Evolutionary conservation across 2,113 vertebrate species (phyloP), one percentile per base, ranked within the genome.

Genomic region (Dipodomys spectabilis): DNA sequence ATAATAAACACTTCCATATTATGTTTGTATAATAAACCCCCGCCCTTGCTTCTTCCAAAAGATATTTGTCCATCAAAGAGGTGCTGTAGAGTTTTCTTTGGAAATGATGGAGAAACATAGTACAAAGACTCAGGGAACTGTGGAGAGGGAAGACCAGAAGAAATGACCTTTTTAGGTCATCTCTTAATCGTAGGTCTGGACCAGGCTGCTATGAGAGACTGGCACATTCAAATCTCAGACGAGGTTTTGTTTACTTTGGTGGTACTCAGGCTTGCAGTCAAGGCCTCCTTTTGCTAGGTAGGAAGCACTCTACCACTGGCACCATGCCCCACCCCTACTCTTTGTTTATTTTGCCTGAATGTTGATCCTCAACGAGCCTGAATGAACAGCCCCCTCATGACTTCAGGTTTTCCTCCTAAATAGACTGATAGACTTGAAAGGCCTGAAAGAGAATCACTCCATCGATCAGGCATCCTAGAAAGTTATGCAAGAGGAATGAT

Each of bases 1-100:
- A 97, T 98, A 97, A 98, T 97, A 97, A 98, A 97, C 86, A 97
- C 96, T 95, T 97, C 71, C 96, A 96, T 98, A 96, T 97, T 97
- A 97, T 97, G 96, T 97, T 95, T 98, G 97, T 97, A 97, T 98
- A 97, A 97, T 98, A 97, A 98, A 89, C 79, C 20, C 53, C 91
- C 85, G 95, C 75, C 78, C 90, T n/a, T 69, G 65, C 81, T 90
- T 88, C 79, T 93, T 96, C 86, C 65, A 82, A 86, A 90, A 93
- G 92, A 92, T 27, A 77, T 30, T 72, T 82, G 90, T 93, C 75
- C 23, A n/a, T 91, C 39, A 60, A 92, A 79, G 71, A 94, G 69
- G 90, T 88, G 6, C 62, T 74, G 27, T 69, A 57, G 15, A 57
- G 15, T 92, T 79, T 88, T 77, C 62, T 84, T 86, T 82, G 74